Base-by-base conservation (phyloP, 1,140 invertebrate genomes). In the Hypsibius dujardini region DNA sequence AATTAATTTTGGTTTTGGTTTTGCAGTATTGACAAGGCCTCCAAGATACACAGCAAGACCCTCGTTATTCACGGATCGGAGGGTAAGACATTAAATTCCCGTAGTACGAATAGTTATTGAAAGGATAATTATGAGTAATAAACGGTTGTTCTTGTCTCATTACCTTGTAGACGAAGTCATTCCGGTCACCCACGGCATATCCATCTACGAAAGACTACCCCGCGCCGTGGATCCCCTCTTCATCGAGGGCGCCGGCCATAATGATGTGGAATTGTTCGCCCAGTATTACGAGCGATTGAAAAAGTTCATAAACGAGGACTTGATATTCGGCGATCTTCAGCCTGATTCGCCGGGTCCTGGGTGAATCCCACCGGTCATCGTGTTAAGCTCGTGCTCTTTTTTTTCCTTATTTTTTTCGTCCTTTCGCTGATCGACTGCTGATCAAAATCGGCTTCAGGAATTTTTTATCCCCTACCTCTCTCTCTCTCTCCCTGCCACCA, bases 51-150 rank as follows among this genome's bases (percentile, higher is more conserved):
- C 75, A 96, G 93, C 72, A 95, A 95, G 69, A 95, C 97, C 75
- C 84, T 99, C 76, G 94, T 99, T 7, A 99, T 99, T 78, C 96
- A 99, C 82, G 96, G 96, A 77, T 98, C 95, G 72, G 94, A 98
- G 80, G 96, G 28, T 28, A 28, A 28, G 28, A 28, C 28, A 28
- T 28, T 28, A 28, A 28, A 28, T 28, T 28, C 28, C 28, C 28
- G 28, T 28, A 28, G 28, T 28, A 28, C 28, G 28, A 28, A 28
- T 28, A 28, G 28, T 28, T 28, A 28, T 28, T 28, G 28, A 28
- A 28, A 28, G 28, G 28, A 28, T 28, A 28, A 28, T 28, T 28
- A 28, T 28, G 28, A 28, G 28, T 28, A 28, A 28, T 28, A 28
- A 28, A 28, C 28, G 28, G 28, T 28, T 28, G 28, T 28, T 28